Conservation (phyloP, 2,888 invertebrate genomes). For the Heliothis peltigera region DNA sequence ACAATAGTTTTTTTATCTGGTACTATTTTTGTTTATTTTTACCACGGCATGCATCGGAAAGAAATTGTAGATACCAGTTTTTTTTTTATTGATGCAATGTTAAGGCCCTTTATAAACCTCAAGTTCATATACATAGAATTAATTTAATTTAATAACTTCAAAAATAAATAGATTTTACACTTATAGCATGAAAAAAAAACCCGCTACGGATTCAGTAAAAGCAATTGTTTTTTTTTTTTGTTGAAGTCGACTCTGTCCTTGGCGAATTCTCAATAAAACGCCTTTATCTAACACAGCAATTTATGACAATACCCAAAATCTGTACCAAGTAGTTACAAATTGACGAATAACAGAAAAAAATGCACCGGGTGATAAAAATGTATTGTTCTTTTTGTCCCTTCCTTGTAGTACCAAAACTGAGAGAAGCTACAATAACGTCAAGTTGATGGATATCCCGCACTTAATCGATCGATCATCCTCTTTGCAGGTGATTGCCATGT, state of each 20-base stretch:
- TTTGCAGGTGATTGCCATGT: conserved; percentile 40
- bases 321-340: conserved; percentile 13
- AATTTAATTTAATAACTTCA: background rate
- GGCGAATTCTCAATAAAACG: conserved; percentile 21
- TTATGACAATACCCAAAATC: conserved; percentile 27
- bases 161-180: conserved; percentile 10
- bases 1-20: background rate
- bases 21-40: background rate
- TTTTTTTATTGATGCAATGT: too few species aligned
- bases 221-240: background rate
- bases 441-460: conserved; percentile 64
- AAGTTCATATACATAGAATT: too few species aligned
- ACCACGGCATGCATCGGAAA: too few species aligned
- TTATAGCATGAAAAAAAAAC: conserved; percentile 7
- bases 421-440: conserved; percentile 57
- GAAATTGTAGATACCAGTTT: too few species aligned
- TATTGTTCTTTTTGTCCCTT: conserved; percentile 23
- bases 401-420: conserved; percentile 53
- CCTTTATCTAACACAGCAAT: conserved; percentile 6
- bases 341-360: conserved; percentile 24
- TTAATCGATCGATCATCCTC: conserved; percentile 66
- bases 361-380: conserved; percentile 16
- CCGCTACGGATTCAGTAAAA: background rate
- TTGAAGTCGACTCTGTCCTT: background rate
- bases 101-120: too few species aligned